These are phyloP conservation scores for Heliconius ismenius DNA, from an alignment of 2,888 invertebrate genomes.

Conservation along the genomic window DNA sequence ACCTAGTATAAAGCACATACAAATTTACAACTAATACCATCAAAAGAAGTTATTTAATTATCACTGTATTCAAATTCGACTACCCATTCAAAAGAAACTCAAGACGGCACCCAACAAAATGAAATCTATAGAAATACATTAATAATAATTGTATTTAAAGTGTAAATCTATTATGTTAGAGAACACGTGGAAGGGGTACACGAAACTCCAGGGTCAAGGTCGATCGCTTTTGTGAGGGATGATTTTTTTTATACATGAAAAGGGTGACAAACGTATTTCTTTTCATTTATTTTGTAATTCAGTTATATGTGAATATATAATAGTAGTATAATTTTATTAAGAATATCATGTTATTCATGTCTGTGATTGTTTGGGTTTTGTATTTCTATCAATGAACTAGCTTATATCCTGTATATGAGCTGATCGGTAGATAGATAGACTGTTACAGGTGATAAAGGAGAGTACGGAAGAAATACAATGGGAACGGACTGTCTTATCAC, in stretches of 20 bases:
- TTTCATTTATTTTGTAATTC: slow-evolving; percentile 11
- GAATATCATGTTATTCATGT: too few species aligned
- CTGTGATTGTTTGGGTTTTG: too few species aligned
- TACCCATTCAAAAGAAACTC: not conserved
- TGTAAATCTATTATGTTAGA: not conserved
- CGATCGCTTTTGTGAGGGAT: not conserved
- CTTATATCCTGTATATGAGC: too few species aligned
- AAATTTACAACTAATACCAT: not conserved
- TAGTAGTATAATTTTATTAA: too few species aligned
- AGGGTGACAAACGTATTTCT: slow-evolving; percentile 17
- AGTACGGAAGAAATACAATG: too few species aligned
- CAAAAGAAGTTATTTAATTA: slow-evolving; percentile 14
- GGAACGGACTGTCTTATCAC: not conserved
- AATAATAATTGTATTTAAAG: not conserved
- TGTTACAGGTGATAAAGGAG: too few species aligned
- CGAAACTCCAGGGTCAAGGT: slow-evolving; percentile 10
- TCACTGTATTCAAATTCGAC: not conserved
- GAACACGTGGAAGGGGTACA: slow-evolving; percentile 1
- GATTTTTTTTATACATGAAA: not conserved
- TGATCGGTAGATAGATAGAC: too few species aligned
- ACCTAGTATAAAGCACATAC: not conserved
- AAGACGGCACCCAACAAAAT: not conserved
- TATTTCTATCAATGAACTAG: too few species aligned
- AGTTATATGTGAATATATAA: not conserved
- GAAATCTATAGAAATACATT: not conserved